These are phyloP conservation scores for Pseudomugil tenellus DNA, from an alignment of 2,797 vertebrate genomes.

Conservation along the genomic window DNA sequence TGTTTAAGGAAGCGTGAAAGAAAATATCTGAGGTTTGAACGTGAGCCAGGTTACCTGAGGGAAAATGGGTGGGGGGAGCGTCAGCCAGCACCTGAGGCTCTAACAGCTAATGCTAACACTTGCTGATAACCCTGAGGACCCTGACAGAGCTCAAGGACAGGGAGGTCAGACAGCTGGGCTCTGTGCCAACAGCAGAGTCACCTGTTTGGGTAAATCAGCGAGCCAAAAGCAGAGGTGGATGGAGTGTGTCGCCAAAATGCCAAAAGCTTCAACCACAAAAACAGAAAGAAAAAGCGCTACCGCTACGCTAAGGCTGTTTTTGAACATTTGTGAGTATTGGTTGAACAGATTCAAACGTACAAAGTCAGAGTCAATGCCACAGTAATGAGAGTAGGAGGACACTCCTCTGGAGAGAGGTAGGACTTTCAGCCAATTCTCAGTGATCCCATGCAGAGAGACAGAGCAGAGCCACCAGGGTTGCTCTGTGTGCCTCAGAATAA, in stretches of 20 bases:
- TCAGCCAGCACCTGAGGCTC: constrained; percentile 53
- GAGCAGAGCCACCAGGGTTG: constrained; percentile 31
- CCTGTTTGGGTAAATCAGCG: constrained; percentile 39
- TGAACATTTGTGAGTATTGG: constrained; percentile 54
- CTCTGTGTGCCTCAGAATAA: constrained; percentile 32
- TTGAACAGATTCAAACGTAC: constrained; percentile 26
- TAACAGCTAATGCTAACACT: constrained; percentile 59
- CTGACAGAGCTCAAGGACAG: constrained; percentile 62
- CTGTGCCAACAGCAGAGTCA: constrained; percentile 57
- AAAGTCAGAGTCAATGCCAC: constrained; percentile 39
- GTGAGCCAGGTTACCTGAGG: constrained; percentile 28
- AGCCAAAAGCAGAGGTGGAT: constrained; percentile 50
- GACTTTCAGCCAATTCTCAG: constrained; percentile 71
- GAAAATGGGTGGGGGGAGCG: background rate
- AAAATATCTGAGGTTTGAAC: constrained; percentile 41
- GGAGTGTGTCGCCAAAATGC: constrained; percentile 41
- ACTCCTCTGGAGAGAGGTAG: constrained; percentile 71
- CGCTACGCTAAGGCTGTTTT: constrained; percentile 43
- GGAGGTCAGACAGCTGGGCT: constrained; percentile 61
- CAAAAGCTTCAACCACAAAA: constrained; percentile 45
- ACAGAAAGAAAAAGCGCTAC: constrained; percentile 45
- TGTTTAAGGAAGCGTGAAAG: constrained; percentile 43
- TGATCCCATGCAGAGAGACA: constrained; percentile 63
- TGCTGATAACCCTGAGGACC: constrained; percentile 58
- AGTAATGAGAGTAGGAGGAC: constrained; percentile 79